Conservation (phyloP, 2,113 vertebrate species). For the Tupaia chinensis region DNA sequence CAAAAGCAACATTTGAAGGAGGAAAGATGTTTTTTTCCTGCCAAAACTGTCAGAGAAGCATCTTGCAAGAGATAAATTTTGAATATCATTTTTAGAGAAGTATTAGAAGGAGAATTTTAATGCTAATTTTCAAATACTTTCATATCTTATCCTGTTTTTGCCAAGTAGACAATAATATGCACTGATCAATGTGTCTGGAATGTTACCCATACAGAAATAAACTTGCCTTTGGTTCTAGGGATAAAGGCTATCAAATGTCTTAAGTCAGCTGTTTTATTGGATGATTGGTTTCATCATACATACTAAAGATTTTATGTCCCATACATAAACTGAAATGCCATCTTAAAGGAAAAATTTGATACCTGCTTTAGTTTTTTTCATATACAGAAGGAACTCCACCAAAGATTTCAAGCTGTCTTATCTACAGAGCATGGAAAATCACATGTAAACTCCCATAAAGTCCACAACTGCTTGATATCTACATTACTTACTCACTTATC, state of each 20-base stretch:
- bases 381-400: neutral
- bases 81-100: slow-evolving; percentile 62
- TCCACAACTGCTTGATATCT: neutral
- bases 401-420: neutral
- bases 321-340: neutral
- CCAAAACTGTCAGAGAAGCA: slow-evolving; percentile 58
- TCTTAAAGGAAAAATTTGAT: neutral
- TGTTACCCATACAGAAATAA: neutral
- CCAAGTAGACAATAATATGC: neutral
- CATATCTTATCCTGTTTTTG: slow-evolving; percentile 53
- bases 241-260: neutral
- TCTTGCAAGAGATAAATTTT: slow-evolving; percentile 50
- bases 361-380: neutral
- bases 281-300: neutral
- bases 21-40: slow-evolving; percentile 50
- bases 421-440: neutral
- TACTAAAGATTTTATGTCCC: slow-evolving; percentile 11
- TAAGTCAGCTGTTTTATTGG: slow-evolving; percentile 17
- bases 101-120: slow-evolving; percentile 61
- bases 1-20: slow-evolving; percentile 40
- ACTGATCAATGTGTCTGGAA: slow-evolving; percentile 60
- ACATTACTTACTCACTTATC: too few relatives aligned
- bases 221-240: slow-evolving; percentile 2
- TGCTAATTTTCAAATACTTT: slow-evolving; percentile 56
- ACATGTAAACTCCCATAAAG: neutral